Evolutionary conservation across 2,797 vertebrate genomes (phyloP), one percentile per base, ranked within the genome.

Genomic region (Typhlichthys subterraneus): DNA sequence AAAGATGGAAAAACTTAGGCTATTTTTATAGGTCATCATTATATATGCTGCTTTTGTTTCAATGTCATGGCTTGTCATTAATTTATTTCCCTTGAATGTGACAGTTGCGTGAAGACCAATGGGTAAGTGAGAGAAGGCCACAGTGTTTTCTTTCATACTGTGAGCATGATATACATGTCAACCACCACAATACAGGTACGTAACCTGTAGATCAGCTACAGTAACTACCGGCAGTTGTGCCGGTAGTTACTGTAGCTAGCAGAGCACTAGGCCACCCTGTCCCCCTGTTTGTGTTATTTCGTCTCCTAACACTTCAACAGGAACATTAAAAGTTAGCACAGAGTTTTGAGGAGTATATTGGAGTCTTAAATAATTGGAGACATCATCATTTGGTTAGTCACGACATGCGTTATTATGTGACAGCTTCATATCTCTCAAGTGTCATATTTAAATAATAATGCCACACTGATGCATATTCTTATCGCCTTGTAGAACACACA

Each of bases 41-140:
- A 85, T 86, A 79, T 62, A 65, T 69, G 79, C 63, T 59, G 58
- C 53, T 12, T 2, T 54, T 65, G 38, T 67, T 50, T 79, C 70
- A 85, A 67, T 76, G 78, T 81, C 75, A 75, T 56, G 65, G 66
- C 71, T 29, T 29, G 23, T 29, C 0, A 29, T 29, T 29, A 75
- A 65, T 77, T 70, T 77, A 74, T 83, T 29, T 9, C 4, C 17
- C 12, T 12, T 31, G 61, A 33, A 31, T 59, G 57, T 66, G 55
- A 64, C 56, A 57, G 60, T 75, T 42, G 38, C 2, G 8, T 7
- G 38, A 42, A 9, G 7, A 42, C 38, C 38, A 9, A 42, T 42
- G 38, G 7, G 38, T 9, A 42, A 42, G 38, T 42, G 7, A 42
- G 38, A 8, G 7, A 7, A 42, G 38, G 1, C 38, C 38, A 38